A percentile compares a stretch with the other conserved stretches of the same genome.
Conservation (phyloP, 2,797 vertebrate species). For the Sebastolobus alascanus region DNA sequence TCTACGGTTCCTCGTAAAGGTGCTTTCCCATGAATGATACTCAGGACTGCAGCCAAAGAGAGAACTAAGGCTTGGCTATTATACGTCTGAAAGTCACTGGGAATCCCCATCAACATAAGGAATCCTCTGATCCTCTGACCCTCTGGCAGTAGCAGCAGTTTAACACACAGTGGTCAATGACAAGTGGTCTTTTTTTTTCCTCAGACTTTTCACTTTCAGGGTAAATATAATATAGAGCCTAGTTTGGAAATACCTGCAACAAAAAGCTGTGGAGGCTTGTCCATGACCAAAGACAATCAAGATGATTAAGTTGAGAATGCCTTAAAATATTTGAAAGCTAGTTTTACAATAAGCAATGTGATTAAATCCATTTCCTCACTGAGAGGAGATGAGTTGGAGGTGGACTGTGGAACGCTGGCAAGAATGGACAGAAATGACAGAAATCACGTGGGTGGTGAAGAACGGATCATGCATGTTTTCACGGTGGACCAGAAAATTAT, state of each 20-base stretch:
- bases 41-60: constrained; percentile 51
- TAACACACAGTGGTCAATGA: constrained; percentile 17
- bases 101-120: constrained; percentile 7
- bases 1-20: constrained; percentile 23
- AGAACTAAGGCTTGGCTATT: constrained; percentile 25
- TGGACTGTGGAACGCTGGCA: constrained; percentile 21
- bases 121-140: neutral
- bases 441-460: constrained; percentile 24
- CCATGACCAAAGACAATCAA: constrained; percentile 87
- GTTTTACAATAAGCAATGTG: constrained; percentile 63
- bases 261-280: constrained; percentile 74
- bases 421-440: constrained; percentile 10
- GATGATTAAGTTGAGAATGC: constrained; percentile 75
- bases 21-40: constrained; percentile 14
- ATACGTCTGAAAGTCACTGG: constrained; percentile 14
- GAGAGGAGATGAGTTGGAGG: constrained; percentile 19
- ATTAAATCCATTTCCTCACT: constrained; percentile 28
- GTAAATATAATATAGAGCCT: constrained; percentile 72
- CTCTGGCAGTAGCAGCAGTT: constrained; percentile 24
- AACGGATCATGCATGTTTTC: constrained; percentile 47
- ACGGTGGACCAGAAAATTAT: constrained; percentile 47
- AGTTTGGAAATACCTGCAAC: constrained; percentile 69
- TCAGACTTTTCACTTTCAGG: constrained; percentile 51
- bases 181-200: constrained; percentile 19
- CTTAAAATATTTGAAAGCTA: constrained; percentile 75